Conservation (phyloP, 2,888 invertebrate species). For the Beris morrisii region DNA sequence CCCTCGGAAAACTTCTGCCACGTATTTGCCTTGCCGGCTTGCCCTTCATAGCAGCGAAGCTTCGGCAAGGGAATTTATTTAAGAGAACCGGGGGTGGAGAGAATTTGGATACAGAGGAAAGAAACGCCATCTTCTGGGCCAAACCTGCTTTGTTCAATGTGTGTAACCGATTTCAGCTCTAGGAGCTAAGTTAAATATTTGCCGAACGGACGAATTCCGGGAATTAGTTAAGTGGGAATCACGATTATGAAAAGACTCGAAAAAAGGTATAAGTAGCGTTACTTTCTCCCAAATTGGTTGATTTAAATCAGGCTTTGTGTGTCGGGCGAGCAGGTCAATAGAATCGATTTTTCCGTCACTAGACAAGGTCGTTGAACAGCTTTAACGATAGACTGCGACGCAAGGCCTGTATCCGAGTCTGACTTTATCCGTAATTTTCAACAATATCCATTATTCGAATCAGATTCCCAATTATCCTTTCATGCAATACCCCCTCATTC, state of each 20-base stretch:
- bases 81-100: conserved; percentile 12
- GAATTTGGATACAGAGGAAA: background rate
- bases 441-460: too few relatives aligned
- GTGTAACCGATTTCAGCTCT: conserved; percentile 31
- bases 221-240: conserved; percentile 29
- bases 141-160: conserved; percentile 13
- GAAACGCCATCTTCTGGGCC: background rate
- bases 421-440: too few relatives aligned
- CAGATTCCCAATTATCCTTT: too few relatives aligned
- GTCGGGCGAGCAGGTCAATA: too few relatives aligned
- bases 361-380: too few relatives aligned
- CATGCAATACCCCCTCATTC: too few relatives aligned
- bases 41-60: conserved; percentile 12
- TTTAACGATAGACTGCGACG: too few relatives aligned
- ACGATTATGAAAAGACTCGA: conserved; percentile 6
- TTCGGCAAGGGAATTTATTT: conserved; percentile 1
- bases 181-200: conserved; percentile 33
- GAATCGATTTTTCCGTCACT: too few relatives aligned
- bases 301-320: too few relatives aligned
- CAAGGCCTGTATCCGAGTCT: too few relatives aligned
- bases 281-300: too few relatives aligned
- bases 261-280: too few relatives aligned
- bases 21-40: conserved; percentile 28
- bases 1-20: conserved; percentile 22
- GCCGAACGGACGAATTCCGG: conserved; percentile 24